Evolutionary conservation across 2,888 invertebrate genomes (phyloP).

Genomic region (Vandiemenella viatica): DNA sequence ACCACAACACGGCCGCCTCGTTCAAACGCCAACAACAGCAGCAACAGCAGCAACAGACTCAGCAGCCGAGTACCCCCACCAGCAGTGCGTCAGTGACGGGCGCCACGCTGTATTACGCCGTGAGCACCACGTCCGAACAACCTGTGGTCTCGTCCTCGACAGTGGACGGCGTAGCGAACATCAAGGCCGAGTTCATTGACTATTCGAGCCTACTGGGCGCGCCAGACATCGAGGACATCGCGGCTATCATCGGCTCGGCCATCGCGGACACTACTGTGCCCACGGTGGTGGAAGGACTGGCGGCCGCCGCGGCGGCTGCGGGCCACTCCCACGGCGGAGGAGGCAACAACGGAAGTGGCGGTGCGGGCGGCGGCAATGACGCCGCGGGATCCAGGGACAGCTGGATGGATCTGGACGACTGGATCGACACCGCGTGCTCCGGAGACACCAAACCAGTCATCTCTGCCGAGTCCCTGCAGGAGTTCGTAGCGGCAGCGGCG

Average conservation of each 20-base stretch:
- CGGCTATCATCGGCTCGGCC: constrained; percentile 74
- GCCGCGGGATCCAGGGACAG: constrained; percentile 52
- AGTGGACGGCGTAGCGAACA: constrained; percentile 20
- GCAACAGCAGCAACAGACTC: constrained; percentile 29
- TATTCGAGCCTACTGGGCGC: constrained; percentile 19
- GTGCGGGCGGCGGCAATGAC: constrained; percentile 50
- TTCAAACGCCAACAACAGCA: constrained; percentile 48
- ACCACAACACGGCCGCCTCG: constrained; percentile 11
- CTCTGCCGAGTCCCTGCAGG: constrained; percentile 41
- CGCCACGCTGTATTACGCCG: constrained; percentile 25
- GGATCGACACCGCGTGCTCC: constrained; percentile 67
- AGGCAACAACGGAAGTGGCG: constrained; percentile 34
- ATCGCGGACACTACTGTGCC: constrained; percentile 79
- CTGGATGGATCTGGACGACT: constrained; percentile 80
- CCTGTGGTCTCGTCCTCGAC: constrained; percentile 33
- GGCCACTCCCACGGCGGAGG: constrained; percentile 28
- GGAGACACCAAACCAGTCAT: constrained; percentile 45
- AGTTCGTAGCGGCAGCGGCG: constrained; percentile 25
- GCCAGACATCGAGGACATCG: constrained; percentile 55
- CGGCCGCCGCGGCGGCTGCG: constrained; percentile 20
- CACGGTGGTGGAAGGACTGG: constrained; percentile 31
- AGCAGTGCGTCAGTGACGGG: constrained; percentile 23
- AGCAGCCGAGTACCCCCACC: constrained; percentile 18
- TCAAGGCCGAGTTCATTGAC: constrained; percentile 23
- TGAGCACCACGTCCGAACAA: constrained; percentile 23